Conservation (phyloP, 1,140 invertebrate species). For the Geopemphigus sp. region DNA sequence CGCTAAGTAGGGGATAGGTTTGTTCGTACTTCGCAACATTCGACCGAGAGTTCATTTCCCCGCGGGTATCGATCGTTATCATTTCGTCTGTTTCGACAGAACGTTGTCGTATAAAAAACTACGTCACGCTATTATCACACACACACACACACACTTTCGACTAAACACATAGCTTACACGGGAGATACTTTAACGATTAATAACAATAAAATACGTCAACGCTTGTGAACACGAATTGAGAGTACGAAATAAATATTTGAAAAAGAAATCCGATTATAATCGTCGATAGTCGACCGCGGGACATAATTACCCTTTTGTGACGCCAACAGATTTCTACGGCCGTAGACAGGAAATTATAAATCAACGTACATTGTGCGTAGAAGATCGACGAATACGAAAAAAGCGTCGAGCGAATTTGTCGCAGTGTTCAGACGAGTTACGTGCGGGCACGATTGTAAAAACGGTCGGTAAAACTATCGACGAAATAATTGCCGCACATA, state of each 20-base stretch:
- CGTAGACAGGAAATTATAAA: slow-evolving; percentile 6
- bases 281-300: not conserved
- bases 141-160: no score
- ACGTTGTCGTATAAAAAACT: no score
- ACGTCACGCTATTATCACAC: no score
- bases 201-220: no score
- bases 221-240: not conserved
- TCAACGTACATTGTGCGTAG: not conserved
- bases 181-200: no score
- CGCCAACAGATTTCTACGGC: not conserved
- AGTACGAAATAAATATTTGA: not conserved
- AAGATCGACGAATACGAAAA: not conserved
- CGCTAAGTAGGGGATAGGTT: no score
- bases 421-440: not conserved
- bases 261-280: not conserved
- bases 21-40: no score
- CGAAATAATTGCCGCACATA: not conserved
- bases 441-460: not conserved
- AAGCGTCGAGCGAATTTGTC: no score
- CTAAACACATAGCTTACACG: no score
- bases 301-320: slow-evolving; percentile 4
- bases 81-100: no score
- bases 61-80: no score
- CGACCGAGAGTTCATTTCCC: no score
- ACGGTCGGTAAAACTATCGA: not conserved